Conservation (phyloP, 2,113 vertebrate genomes). For the Paraplagusia blochii region DNA sequence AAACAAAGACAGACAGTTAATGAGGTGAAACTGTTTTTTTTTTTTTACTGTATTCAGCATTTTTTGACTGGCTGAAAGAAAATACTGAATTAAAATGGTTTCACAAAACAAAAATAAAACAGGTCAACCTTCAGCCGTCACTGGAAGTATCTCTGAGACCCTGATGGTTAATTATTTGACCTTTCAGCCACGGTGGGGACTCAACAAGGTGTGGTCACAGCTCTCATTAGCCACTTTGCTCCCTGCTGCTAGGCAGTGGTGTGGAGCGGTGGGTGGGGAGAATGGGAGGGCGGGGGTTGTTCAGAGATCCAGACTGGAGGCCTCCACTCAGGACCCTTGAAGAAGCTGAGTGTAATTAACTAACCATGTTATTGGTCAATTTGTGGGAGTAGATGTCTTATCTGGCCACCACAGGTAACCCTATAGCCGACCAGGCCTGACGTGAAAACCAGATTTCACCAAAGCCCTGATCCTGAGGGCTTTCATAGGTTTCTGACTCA, state of each 20-base stretch:
- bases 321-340: not conserved
- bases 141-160: too few relatives aligned
- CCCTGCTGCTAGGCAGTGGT: conserved; percentile 15
- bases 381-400: not conserved
- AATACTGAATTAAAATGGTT: too few relatives aligned
- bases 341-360: not conserved
- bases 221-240: conserved; percentile 37
- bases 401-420: not conserved
- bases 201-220: conserved; percentile 18
- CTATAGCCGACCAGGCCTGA: not conserved
- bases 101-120: too few relatives aligned
- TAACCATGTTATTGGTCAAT: not conserved
- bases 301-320: not conserved
- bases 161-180: conserved; percentile 48
- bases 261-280: not conserved
- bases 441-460: not conserved
- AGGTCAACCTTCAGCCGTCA: too few relatives aligned
- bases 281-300: not conserved
- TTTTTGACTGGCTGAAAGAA: too few relatives aligned
- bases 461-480: not conserved
- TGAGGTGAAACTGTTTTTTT: conserved; percentile 7
- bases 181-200: conserved; percentile 32
- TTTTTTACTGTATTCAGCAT: too few relatives aligned
- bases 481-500: not conserved
- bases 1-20: conserved; percentile 41